Base-by-base conservation (phyloP, 2,113 vertebrate genomes). In the Lepus timidus region DNA sequence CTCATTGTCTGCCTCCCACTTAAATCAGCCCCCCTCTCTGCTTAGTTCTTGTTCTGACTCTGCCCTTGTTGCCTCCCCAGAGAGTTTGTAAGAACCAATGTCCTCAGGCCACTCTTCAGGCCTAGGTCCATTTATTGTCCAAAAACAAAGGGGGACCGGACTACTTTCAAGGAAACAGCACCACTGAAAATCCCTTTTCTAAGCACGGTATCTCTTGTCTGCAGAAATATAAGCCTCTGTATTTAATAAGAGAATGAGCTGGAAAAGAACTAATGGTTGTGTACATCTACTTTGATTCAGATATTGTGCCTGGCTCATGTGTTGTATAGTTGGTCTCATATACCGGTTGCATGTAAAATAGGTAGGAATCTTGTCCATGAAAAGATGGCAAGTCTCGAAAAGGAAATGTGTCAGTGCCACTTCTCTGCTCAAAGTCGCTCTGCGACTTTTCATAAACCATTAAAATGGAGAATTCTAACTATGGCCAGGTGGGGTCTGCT, bases 1-100 rank as follows among this genome's bases (percentile, higher is more conserved):
- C 87, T 95, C 65, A 85, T 93, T 91, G 91, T 70, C 95, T 91
- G 20, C 55, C 65, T 95, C 80, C 65, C 52, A 91, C 87, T 71
- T 96, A 88, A 70, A 94, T 93, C 84, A 95, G 91, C 81, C 95
- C 36, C 3, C n/a, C 14, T 25, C 94, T 93, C 29, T 55, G 58
- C 70, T 55, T 12, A 6, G 9, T 62, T 71, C 65, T 83, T 39
- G 19, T 78, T 25, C 25, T 84, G 33, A 19, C 19, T 27, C 12
- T 55, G 75, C 9, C 3, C 81, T 91, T 85, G 58, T 23, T 33
- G 27, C 2, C 3, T 89, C 87, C 16, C 58, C 20, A 14, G 36
- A 52, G 91, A 84, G 4, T 67, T 64, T 44, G 10, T 23, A 74
- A 88, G n/a, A 94, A n/a, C 39, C 49, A 9, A 8, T 36, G n/a